A percentile compares a stretch with the other conserved stretches of the same genome.
Conservation (phyloP, 1,140 invertebrate species). For the Drosophila simulans region DNA sequence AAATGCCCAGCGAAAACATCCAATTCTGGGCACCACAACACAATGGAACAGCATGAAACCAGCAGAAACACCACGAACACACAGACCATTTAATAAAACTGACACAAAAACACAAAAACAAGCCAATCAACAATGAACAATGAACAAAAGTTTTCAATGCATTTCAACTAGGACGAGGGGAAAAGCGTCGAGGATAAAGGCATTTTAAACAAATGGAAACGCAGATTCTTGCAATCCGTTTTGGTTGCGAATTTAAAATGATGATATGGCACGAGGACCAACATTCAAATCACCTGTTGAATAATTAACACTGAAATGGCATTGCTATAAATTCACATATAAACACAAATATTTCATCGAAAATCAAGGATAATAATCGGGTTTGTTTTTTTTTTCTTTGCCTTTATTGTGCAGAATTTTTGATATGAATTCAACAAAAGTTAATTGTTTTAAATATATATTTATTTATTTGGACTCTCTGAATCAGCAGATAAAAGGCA, state of each 20-base stretch:
- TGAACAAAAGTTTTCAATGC: conserved; percentile 8
- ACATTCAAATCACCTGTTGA: conserved; percentile 3
- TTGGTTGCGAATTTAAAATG: neutral
- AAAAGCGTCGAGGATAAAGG: neutral
- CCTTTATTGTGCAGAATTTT: neutral
- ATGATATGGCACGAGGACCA: neutral
- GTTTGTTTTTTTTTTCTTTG: too few relatives aligned
- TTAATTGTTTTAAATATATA: too few relatives aligned
- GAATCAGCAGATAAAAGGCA: too few relatives aligned
- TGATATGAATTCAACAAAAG: too few relatives aligned
- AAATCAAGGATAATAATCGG: neutral
- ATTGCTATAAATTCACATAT: neutral
- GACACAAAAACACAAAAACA: conserved; percentile 22
- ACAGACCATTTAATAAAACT: conserved; percentile 15
- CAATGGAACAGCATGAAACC: neutral
- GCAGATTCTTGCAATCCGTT: neutral
- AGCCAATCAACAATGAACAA: conserved; percentile 9
- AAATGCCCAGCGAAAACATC: conserved; percentile 40
- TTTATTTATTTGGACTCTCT: too few relatives aligned
- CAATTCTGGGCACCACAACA: conserved; percentile 9
- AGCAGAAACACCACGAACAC: neutral
- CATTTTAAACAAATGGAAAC: conserved; percentile 5
- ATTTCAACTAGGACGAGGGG: neutral
- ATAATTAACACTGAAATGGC: conserved; percentile 4
- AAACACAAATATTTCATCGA: too few relatives aligned